phyloP scores from a whole-genome alignment of 2,888 invertebrate genomes.

The Diogma glabrata region DNA sequence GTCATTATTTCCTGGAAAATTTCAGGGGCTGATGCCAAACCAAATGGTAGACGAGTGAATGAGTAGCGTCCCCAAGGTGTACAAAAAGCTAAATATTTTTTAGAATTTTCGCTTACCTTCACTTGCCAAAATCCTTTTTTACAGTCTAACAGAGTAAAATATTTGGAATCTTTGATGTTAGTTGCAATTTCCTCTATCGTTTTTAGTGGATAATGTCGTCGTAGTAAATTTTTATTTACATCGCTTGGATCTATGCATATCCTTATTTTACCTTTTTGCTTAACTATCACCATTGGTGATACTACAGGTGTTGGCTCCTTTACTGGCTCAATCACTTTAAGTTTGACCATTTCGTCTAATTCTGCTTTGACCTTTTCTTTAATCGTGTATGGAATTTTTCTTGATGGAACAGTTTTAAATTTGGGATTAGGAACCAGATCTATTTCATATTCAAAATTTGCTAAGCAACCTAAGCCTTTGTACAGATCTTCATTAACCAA shows the following conservation, averaged over 20 bases:
- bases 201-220: slow-evolving; percentile 16
- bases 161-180: slow-evolving; percentile 16
- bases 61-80: too few relatives aligned
- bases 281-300: slow-evolving; percentile 16
- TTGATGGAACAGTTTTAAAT: slow-evolving; percentile 16
- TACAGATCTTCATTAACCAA: background rate
- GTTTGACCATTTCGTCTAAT: slow-evolving; percentile 15
- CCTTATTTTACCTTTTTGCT: slow-evolving; percentile 13
- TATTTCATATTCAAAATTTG: slow-evolving; percentile 18
- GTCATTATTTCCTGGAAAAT: too few relatives aligned
- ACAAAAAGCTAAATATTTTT: slow-evolving; percentile 18
- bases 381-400: slow-evolving; percentile 17
- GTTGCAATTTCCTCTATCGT: slow-evolving; percentile 16
- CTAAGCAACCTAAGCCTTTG: slow-evolving; percentile 15
- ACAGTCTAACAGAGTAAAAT: slow-evolving; percentile 11
- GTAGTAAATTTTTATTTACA: slow-evolving; percentile 14
- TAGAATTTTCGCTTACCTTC: slow-evolving; percentile 18
- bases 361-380: slow-evolving; percentile 17
- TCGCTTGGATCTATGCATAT: slow-evolving; percentile 15
- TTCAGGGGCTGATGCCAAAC: too few relatives aligned
- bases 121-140: slow-evolving; percentile 20
- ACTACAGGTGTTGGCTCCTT: slow-evolving; percentile 18
- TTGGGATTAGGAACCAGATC: slow-evolving; percentile 15
- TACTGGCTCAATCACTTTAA: slow-evolving; percentile 15
- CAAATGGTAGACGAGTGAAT: too few relatives aligned